phyloP scores from a whole-genome alignment of 2,113 vertebrate species.

The Microtus richardsoni region DNA sequence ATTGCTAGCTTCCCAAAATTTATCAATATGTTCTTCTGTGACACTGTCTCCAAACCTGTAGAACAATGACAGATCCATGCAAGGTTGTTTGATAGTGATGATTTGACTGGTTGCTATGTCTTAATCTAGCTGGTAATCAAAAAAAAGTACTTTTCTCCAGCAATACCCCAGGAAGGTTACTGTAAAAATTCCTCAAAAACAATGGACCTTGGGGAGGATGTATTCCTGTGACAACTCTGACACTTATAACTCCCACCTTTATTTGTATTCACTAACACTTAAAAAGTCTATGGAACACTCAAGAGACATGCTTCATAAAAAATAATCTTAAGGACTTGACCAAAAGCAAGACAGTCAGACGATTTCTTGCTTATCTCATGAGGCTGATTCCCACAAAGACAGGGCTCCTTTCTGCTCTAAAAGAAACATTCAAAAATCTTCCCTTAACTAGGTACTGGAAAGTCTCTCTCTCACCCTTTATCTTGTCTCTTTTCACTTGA shows the following conservation, averaged over 20 bases:
- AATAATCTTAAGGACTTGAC: not conserved
- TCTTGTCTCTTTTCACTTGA: slow-evolving; percentile 60
- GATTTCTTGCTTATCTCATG: not conserved
- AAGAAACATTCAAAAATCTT: slow-evolving; percentile 53
- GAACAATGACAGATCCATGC: not conserved
- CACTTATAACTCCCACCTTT: not conserved
- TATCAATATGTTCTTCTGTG: not conserved
- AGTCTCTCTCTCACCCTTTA: slow-evolving; percentile 59
- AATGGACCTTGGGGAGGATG: not conserved
- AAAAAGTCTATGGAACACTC: not conserved
- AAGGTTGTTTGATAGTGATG: not conserved
- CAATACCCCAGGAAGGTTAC: not conserved
- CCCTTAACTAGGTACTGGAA: slow-evolving; percentile 58
- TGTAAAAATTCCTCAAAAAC: not conserved
- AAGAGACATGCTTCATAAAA: not conserved
- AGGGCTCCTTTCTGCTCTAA: not conserved
- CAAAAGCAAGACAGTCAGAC: not conserved
- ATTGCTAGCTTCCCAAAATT: not conserved
- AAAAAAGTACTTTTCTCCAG: not conserved
- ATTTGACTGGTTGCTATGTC: not conserved
- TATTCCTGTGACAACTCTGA: slow-evolving; percentile 11
- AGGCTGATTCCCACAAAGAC: slow-evolving; percentile 1
- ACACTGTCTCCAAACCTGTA: not conserved
- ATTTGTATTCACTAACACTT: not conserved
- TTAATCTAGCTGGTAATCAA: not conserved